Evolutionary conservation across 53 echinoderm and acorn worm species (phyloP).

Genomic region (Hippasteria phrygiana): DNA sequence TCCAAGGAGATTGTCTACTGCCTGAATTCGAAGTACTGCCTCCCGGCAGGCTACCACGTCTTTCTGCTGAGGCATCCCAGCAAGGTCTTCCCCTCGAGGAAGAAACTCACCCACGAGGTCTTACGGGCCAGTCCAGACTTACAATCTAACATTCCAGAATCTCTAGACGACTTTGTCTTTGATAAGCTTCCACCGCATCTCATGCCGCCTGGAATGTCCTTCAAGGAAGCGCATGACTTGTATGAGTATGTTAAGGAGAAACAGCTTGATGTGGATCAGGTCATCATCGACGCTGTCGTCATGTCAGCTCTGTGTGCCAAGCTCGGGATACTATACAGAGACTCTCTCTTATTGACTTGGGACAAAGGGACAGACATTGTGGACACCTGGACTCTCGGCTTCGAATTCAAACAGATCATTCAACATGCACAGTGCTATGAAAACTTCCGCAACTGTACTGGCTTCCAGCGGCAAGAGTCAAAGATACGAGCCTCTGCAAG

Average conservation of each 20-base stretch:
- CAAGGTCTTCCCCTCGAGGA: conserved; percentile 54
- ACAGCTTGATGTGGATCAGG: conserved; percentile 7
- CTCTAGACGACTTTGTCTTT: conserved; percentile 32
- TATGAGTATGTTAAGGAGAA: conserved; percentile 19
- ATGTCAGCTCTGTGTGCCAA: conserved; percentile 28
- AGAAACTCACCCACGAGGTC: conserved; percentile 12
- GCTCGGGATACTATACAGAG: conserved; percentile 38
- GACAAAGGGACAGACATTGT: conserved; percentile 15
- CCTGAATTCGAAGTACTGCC: background rate
- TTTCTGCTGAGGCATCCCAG: conserved; percentile 37
- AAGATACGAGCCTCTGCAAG: background rate
- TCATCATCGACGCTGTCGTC: conserved; percentile 40
- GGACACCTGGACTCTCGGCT: conserved; percentile 23
- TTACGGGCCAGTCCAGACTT: too few relatives aligned
- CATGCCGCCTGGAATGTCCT: conserved; percentile 5
- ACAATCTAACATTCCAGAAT: background rate
- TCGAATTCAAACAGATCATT: background rate
- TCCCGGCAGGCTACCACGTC: conserved; percentile 29
- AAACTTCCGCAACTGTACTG: conserved; percentile 26
- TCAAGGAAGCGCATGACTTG: conserved; percentile 9
- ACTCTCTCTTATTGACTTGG: conserved; percentile 42
- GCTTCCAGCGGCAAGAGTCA: conserved; percentile 2
- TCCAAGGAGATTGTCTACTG: conserved; percentile 46
- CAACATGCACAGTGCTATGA: background rate
- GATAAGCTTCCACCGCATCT: background rate